These are phyloP conservation scores for Calameuta idolon DNA, from an alignment of 2,888 invertebrate genomes.

Conservation along the genomic window DNA sequence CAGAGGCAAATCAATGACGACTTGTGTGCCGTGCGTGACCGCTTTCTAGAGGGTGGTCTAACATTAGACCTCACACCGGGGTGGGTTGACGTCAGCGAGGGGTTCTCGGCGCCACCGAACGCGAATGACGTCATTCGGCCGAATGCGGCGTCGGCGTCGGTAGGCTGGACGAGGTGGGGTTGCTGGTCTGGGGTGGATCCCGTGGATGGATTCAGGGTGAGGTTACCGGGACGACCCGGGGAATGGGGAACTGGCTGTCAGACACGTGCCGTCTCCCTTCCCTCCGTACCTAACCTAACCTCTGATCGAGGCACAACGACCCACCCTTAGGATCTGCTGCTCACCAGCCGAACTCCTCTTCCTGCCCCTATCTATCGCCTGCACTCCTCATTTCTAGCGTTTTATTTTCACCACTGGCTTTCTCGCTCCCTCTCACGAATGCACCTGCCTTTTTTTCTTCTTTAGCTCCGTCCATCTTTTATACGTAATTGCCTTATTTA, in stretches of 20 bases:
- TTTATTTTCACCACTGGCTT: too few species aligned
- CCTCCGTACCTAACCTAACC: constrained; percentile 19
- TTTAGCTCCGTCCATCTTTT: too few species aligned
- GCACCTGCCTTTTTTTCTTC: too few species aligned
- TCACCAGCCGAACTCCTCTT: too few species aligned
- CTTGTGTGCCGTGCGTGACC: constrained; percentile 13
- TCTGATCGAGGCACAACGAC: not conserved
- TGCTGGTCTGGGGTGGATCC: constrained; percentile 20
- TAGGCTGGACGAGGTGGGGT: constrained; percentile 15
- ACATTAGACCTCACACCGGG: not conserved
- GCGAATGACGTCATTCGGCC: constrained; percentile 54
- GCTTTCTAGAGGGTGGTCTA: constrained; percentile 2
- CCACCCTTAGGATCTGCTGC: too few species aligned
- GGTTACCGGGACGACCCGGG: not conserved
- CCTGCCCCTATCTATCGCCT: too few species aligned
- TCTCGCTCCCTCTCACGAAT: too few species aligned
- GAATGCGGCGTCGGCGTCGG: constrained; percentile 27
- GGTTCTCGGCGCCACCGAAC: constrained; percentile 51
- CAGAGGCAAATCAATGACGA: constrained; percentile 23
- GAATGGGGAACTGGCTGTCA: constrained; percentile 29
- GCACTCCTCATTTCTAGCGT: too few species aligned
- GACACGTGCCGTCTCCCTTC: constrained; percentile 48
- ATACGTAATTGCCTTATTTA: too few species aligned
- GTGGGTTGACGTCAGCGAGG: constrained; percentile 47
- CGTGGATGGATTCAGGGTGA: constrained; percentile 1